Evolutionary conservation across 2,888 invertebrate genomes (phyloP).

Genomic region (Germaria angustata): DNA sequence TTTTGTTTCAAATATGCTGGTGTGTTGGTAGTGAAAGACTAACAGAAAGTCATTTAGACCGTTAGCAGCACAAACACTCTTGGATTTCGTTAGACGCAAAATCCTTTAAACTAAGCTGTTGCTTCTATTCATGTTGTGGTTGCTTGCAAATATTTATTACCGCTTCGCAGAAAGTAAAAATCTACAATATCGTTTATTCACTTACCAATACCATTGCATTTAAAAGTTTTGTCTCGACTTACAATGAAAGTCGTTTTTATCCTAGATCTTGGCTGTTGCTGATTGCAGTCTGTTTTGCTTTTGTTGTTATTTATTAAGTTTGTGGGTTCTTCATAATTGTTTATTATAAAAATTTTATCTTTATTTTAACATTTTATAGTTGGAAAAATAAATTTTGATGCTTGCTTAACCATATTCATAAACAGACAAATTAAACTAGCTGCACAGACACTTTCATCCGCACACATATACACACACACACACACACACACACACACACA

Average conservation of each 20-base stretch:
- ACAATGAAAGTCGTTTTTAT: conserved; percentile 15
- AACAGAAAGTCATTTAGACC: conserved; percentile 14
- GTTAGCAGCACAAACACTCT: background rate
- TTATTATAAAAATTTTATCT: conserved; percentile 40
- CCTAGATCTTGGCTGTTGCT: conserved; percentile 2
- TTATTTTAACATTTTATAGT: conserved; percentile 40
- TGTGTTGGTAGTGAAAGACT: background rate
- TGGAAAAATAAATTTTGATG: conserved; percentile 40
- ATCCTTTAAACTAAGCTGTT: conserved; percentile 39
- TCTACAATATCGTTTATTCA: conserved; percentile 11
- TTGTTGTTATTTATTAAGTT: conserved; percentile 35
- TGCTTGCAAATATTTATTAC: conserved; percentile 39
- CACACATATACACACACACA: background rate
- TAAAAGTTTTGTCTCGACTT: conserved; percentile 19
- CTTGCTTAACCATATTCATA: conserved; percentile 45
- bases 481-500: background rate
- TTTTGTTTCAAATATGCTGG: conserved; percentile 16
- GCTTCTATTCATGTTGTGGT: conserved; percentile 13
- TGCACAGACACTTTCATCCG: background rate
- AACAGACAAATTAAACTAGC: conserved; percentile 52
- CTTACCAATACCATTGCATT: conserved; percentile 32
- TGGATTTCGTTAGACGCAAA: background rate
- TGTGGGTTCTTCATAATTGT: conserved; percentile 47
- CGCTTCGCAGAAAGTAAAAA: background rate
- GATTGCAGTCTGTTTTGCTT: background rate